phyloP scores from a whole-genome alignment of 2,888 invertebrate species.

The Oxyteleia sp. region DNA sequence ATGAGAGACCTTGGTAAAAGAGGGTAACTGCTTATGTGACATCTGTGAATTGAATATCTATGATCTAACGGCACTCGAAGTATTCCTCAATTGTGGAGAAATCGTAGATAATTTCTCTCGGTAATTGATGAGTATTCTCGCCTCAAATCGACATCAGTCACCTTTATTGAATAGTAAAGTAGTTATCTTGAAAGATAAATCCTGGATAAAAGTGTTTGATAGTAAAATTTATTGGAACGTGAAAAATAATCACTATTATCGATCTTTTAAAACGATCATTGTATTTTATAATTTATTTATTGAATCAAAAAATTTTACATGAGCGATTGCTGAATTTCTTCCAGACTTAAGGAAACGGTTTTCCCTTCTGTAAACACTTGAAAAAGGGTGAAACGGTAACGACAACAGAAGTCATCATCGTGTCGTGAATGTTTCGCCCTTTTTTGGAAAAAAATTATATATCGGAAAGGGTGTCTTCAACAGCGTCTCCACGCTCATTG shows the following conservation, averaged over 20 bases:
- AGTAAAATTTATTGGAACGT: too few relatives aligned
- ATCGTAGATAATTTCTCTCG: constrained; percentile 48
- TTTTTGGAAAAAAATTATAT: constrained; percentile 36
- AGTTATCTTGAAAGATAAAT: too few relatives aligned
- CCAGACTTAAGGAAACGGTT: constrained; percentile 33
- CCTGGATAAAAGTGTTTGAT: too few relatives aligned
- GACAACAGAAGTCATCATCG: constrained; percentile 42
- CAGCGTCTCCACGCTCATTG: constrained; percentile 77
- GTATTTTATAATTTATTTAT: too few relatives aligned
- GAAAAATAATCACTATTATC: too few relatives aligned
- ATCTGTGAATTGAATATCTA: constrained; percentile 85
- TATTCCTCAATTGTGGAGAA: constrained; percentile 85
- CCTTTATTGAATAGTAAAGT: too few relatives aligned
- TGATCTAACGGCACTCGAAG: constrained; percentile 81
- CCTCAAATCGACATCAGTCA: too few relatives aligned
- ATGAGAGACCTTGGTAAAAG: constrained; percentile 65
- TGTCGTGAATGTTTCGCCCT: constrained; percentile 50
- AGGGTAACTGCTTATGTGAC: constrained; percentile 78
- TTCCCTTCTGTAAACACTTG: constrained; percentile 33
- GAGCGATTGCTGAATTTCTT: constrained; percentile 13
- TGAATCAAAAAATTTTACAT: background rate
- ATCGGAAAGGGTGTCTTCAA: constrained; percentile 63
- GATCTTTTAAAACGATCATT: too few relatives aligned
- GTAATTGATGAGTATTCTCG: constrained; percentile 86
- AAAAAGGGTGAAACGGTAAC: constrained; percentile 43